A percentile compares a stretch with the other conserved stretches of the same genome.
Conservation (phyloP, 2,113 vertebrate species). For the Carassius auratus region DNA sequence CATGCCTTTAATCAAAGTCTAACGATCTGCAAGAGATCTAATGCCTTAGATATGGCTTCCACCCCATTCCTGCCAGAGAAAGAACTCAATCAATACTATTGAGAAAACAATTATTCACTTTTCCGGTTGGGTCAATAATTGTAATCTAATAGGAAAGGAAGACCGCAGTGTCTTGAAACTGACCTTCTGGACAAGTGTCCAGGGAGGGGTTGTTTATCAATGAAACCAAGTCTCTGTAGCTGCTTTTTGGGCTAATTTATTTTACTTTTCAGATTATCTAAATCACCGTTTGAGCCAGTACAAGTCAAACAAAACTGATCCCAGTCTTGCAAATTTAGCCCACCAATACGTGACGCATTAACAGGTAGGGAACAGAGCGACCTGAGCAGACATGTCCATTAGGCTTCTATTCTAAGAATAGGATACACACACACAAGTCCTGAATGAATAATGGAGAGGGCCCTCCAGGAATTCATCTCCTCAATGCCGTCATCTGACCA, state of each 20-base stretch:
- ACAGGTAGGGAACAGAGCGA: conserved; percentile 57
- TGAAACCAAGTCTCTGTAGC: not conserved
- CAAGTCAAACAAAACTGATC: conserved; percentile 1
- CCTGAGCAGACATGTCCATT: conserved; percentile 67
- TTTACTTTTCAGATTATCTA: not conserved
- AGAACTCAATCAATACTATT: conserved; percentile 9
- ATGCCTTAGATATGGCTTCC: conserved; percentile 39
- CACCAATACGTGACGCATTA: conserved; percentile 31
- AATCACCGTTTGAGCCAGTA: not conserved
- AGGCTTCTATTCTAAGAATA: conserved; percentile 73
- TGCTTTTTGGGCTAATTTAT: not conserved
- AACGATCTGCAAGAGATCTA: conserved; percentile 32
- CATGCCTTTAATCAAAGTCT: conserved; percentile 46
- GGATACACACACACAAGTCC: conserved; percentile 59
- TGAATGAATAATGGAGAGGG: conserved; percentile 75
- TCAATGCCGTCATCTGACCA: conserved; percentile 65
- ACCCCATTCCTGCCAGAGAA: conserved; percentile 31
- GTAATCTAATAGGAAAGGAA: not conserved
- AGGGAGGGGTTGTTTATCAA: conserved; percentile 2
- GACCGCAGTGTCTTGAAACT: not conserved
- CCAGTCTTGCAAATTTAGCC: not conserved
- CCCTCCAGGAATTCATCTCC: conserved; percentile 72
- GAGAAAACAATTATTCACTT: conserved; percentile 20
- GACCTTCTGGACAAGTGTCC: not conserved
- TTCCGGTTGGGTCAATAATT: not conserved